Conservation (phyloP, 1,140 invertebrate genomes). For the Hydropsyche tenuis region DNA sequence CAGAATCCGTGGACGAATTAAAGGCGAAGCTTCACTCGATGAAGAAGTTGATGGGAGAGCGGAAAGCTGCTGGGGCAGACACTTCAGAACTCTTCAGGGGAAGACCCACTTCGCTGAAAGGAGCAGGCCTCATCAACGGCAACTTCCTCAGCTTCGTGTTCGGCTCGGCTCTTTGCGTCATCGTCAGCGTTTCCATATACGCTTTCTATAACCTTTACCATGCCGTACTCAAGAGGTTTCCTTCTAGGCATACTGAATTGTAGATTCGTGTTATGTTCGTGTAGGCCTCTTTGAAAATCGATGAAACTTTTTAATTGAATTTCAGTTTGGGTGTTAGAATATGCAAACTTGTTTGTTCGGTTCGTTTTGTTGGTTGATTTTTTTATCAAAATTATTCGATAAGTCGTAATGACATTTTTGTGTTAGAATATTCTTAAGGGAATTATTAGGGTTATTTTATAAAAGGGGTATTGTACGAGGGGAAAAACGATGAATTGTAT, state of each 20-base stretch:
- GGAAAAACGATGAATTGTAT: too few relatives aligned
- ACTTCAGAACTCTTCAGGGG: conserved; percentile 61
- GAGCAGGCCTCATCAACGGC: conserved; percentile 76
- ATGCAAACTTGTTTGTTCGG: too few relatives aligned
- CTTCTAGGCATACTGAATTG: conserved; percentile 76
- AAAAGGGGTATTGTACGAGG: too few relatives aligned
- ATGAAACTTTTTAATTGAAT: too few relatives aligned
- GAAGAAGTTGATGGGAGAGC: conserved; percentile 79
- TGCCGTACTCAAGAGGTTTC: conserved; percentile 81
- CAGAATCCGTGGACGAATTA: conserved; percentile 79
- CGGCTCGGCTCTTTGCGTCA: conserved; percentile 75
- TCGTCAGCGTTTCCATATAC: conserved; percentile 78
- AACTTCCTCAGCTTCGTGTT: conserved; percentile 83
- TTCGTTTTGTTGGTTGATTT: too few relatives aligned
- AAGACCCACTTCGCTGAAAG: conserved; percentile 59
- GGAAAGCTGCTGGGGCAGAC: conserved; percentile 61
- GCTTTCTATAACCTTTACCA: conserved; percentile 84
- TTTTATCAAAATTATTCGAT: too few relatives aligned
- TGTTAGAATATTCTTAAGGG: too few relatives aligned
- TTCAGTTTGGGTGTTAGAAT: too few relatives aligned
- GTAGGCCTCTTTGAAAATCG: too few relatives aligned
- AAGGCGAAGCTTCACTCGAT: conserved; percentile 76
- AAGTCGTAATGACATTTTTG: too few relatives aligned
- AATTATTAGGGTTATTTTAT: too few relatives aligned
- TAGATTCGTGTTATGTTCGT: conserved; percentile 60